These are phyloP conservation scores for Scopus umbretta DNA, from an alignment of 2,113 vertebrate genomes.

Conservation along the genomic window DNA sequence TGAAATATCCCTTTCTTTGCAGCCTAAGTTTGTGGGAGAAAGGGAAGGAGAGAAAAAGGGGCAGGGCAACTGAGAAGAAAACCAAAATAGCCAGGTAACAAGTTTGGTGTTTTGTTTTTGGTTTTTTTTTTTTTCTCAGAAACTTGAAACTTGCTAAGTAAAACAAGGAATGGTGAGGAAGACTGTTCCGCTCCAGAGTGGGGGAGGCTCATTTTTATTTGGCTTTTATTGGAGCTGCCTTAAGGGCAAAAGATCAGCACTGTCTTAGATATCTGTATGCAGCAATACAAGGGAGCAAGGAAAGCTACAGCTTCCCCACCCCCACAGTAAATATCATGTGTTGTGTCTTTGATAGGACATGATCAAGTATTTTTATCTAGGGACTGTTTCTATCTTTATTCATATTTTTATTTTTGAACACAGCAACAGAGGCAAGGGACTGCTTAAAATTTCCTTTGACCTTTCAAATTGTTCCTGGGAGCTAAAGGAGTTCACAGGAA, in stretches of 20 bases:
- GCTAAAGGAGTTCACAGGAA: constrained; percentile 36
- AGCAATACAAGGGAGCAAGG: neutral
- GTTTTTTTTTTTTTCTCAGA: neutral
- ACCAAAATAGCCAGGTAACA: neutral
- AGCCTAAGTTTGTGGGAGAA: neutral
- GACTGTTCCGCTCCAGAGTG: neutral
- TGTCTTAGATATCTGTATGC: neutral
- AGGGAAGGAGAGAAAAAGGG: neutral
- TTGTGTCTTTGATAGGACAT: neutral
- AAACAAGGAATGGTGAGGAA: neutral
- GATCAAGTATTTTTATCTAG: neutral
- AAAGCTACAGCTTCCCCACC: neutral
- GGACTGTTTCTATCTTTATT: neutral
- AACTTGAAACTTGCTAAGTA: neutral
- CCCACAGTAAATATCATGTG: neutral
- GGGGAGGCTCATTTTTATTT: neutral
- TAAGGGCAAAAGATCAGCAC: neutral
- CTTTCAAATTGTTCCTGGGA: constrained; percentile 48
- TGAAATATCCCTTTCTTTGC: neutral
- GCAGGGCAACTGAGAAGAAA: neutral
- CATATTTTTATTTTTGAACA: neutral
- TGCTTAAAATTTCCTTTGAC: constrained; percentile 42
- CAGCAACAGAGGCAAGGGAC: neutral
- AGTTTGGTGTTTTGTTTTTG: no score
- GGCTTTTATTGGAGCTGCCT: neutral